Base-by-base conservation (phyloP, 2,797 vertebrate genomes). In the Sebastes goodei region DNA sequence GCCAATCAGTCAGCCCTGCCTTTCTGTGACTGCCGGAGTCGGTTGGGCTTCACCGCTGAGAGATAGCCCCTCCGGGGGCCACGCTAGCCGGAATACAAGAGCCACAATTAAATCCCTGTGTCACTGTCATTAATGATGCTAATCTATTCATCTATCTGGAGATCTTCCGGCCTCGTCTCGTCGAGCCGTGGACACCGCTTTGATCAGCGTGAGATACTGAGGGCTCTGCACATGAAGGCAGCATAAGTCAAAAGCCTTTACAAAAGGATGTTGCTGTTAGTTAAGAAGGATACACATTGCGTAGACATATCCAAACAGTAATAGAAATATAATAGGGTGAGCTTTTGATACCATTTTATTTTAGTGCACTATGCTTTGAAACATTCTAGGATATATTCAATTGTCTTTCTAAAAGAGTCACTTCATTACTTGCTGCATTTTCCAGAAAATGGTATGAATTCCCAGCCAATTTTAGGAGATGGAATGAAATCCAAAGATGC, bases 101-200 rank as follows among this genome's bases (percentile, higher is more conserved):
- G 38, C 76, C 88, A 89, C 88, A 90, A 86, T 93, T 88, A 93
- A 91, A 90, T 90, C 85, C 73, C 85, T 85, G 81, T 91, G 84
- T 90, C 82, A 66, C 71, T 81, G 71, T 49, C 84, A 89, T 89
- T 93, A 92, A 87, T 88, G 88, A 90, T 93, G 88, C 79, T 87
- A 89, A 93, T 92, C 67, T 91, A 90, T 91, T 92, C 82, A 79
- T 91, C 87, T 91, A 85, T 89, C 85, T 84, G 84, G 84, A 90
- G 86, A 89, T 89, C 85, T 91, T 82, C 84, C 42, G 53, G 87
- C 87, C 84, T 85, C 60, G 76, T 86, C 66, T 89, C 25, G 9
- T 55, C 55, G 79, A 74, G 67, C 67, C 72, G 72, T 78, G 75
- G 86, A 82, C 70, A 35, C 72, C 63, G 81, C 84, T 89, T 91